Evolutionary conservation across 1,140 invertebrate genomes (phyloP).

Genomic region (Trichogramma pretiosum): DNA sequence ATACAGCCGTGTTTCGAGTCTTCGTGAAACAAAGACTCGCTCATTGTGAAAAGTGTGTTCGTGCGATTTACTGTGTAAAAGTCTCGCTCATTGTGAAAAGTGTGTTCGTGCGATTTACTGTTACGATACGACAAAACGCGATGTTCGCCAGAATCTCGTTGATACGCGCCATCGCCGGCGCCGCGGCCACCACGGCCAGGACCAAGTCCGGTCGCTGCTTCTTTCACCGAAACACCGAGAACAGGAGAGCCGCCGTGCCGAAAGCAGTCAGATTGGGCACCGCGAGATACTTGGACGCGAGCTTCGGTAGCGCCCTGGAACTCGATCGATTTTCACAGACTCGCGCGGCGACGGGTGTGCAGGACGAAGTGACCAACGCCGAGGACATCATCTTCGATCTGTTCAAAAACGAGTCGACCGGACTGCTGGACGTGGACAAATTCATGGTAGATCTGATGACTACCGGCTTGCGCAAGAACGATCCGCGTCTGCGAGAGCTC

Average conservation of each 20-base stretch:
- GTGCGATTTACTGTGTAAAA: too few relatives aligned
- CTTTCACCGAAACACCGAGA: too few relatives aligned
- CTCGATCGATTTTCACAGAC: constrained; percentile 23
- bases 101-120: too few relatives aligned
- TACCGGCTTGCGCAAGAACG: constrained; percentile 77
- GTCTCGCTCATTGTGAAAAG: too few relatives aligned
- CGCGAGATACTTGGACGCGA: constrained; percentile 24
- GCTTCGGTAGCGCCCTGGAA: constrained; percentile 26
- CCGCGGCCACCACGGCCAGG: too few relatives aligned
- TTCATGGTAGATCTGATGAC: constrained; percentile 74
- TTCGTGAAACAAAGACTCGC: too few relatives aligned
- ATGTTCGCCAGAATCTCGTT: too few relatives aligned
- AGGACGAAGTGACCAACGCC: constrained; percentile 58
- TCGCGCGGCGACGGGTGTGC: constrained; percentile 47
- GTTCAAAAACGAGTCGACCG: constrained; percentile 78
- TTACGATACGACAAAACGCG: too few relatives aligned
- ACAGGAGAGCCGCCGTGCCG: constrained; percentile 26
- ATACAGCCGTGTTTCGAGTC: too few relatives aligned
- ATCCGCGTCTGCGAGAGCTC: constrained; percentile 77
- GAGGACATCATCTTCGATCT: constrained; percentile 88
- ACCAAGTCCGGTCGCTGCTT: too few relatives aligned
- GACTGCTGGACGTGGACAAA: constrained; percentile 67
- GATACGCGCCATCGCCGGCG: too few relatives aligned
- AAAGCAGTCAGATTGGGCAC: constrained; percentile 23
- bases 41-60: too few relatives aligned